Evolutionary conservation across 2,888 invertebrate genomes (phyloP).

Genomic region (Tetanocera ferruginea): DNA sequence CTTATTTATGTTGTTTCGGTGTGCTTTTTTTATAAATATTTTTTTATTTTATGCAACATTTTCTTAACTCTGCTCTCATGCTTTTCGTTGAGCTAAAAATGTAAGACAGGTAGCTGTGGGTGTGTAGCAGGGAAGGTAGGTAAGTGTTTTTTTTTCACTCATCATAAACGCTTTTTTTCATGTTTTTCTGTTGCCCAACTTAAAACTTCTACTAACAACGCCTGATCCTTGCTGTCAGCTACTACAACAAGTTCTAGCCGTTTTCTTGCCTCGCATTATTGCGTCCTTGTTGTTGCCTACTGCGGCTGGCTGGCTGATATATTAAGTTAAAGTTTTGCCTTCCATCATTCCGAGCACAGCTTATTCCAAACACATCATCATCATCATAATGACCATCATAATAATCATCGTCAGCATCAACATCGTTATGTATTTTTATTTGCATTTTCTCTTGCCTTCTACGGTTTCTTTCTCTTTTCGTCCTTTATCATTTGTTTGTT

Average conservation of each 20-base stretch:
- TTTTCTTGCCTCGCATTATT: conserved; percentile 13
- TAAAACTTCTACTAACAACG: too few relatives aligned
- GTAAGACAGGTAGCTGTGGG: neutral
- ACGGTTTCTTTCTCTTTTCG: neutral
- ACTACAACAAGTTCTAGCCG: conserved; percentile 10
- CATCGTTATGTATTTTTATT: neutral
- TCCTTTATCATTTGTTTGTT: neutral
- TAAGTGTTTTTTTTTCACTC: neutral
- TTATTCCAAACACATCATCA: neutral
- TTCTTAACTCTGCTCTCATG: neutral
- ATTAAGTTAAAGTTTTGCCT: conserved; percentile 20
- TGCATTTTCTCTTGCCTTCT: neutral
- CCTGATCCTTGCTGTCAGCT: neutral
- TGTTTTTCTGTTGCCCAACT: too few relatives aligned
- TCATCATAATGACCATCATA: neutral
- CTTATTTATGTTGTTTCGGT: neutral
- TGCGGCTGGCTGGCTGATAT: neutral
- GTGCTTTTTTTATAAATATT: neutral
- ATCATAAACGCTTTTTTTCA: neutral
- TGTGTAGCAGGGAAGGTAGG: neutral
- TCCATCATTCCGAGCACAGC: neutral
- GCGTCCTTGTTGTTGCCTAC: conserved; percentile 14
- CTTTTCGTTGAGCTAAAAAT: neutral
- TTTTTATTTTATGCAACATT: neutral
- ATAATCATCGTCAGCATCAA: neutral